Evolutionary conservation across 1,140 invertebrate species (phyloP).

Genomic region (Akabosia matsudoensis): DNA sequence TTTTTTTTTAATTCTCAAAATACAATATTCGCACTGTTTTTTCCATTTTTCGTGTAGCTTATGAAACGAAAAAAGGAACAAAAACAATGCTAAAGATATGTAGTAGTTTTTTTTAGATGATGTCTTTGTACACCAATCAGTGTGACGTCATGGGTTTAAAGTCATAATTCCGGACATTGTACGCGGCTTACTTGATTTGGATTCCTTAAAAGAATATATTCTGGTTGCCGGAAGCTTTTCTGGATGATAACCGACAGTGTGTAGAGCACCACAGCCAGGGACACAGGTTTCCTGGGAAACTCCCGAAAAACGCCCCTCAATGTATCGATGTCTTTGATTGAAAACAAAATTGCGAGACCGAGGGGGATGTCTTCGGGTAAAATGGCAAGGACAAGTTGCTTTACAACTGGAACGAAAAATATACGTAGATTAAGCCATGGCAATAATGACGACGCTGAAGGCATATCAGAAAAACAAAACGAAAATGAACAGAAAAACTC

Average conservation of each 20-base stretch:
- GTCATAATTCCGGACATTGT: too few relatives aligned
- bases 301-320: slow-evolving; percentile 9
- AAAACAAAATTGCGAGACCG: slow-evolving; percentile 31
- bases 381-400: slow-evolving; percentile 32
- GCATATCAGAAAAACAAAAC: too few relatives aligned
- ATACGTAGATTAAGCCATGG: too few relatives aligned
- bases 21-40: too few relatives aligned
- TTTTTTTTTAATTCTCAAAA: too few relatives aligned
- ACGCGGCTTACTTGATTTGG: neutral
- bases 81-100: too few relatives aligned
- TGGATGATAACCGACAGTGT: neutral
- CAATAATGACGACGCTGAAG: neutral
- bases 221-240: neutral
- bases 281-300: neutral
- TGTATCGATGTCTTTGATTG: slow-evolving; percentile 49
- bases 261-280: neutral
- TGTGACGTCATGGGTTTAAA: too few relatives aligned
- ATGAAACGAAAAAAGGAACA: too few relatives aligned
- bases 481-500: neutral
- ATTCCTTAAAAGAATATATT: neutral
- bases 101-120: too few relatives aligned
- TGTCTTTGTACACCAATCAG: too few relatives aligned
- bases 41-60: too few relatives aligned
- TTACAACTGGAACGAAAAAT: too few relatives aligned
- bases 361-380: slow-evolving; percentile 36